Conservation (phyloP, 2,888 invertebrate species). For the Agriopis leucophaearia region DNA sequence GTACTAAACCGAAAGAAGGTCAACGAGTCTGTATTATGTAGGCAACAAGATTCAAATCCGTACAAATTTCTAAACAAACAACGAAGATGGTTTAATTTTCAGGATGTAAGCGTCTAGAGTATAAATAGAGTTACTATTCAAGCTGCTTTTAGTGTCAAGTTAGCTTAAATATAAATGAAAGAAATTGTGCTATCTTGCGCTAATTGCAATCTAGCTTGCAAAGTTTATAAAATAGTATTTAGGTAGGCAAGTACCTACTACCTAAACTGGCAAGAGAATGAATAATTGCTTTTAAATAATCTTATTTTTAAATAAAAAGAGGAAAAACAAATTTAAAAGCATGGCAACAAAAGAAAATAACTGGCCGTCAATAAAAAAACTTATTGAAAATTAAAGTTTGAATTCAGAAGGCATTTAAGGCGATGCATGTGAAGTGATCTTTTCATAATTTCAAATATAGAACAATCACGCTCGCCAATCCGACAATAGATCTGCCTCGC, state of each 20-base stretch:
- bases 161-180: slow-evolving; percentile 9
- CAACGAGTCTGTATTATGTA: neutral
- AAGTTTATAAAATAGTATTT: neutral
- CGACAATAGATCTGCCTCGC: slow-evolving; percentile 78
- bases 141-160: slow-evolving; percentile 14
- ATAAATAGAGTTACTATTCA: slow-evolving; percentile 18
- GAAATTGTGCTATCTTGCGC: neutral
- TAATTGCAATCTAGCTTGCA: neutral
- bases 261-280: neutral
- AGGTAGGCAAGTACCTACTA: neutral
- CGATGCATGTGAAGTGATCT: neutral
- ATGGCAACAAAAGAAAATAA: no score
- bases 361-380: neutral
- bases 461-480: slow-evolving; percentile 68
- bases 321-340: no score
- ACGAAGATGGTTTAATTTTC: slow-evolving; percentile 2
- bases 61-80: no score
- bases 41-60: neutral
- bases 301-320: neutral
- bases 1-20: no score
- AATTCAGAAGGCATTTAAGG: slow-evolving; percentile 18
- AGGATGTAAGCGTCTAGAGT: slow-evolving; percentile 19
- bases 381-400: neutral
- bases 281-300: neutral
- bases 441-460: slow-evolving; percentile 42